phyloP scores from a whole-genome alignment of 2,888 invertebrate genomes.

The Anoplius nigerrimus region DNA sequence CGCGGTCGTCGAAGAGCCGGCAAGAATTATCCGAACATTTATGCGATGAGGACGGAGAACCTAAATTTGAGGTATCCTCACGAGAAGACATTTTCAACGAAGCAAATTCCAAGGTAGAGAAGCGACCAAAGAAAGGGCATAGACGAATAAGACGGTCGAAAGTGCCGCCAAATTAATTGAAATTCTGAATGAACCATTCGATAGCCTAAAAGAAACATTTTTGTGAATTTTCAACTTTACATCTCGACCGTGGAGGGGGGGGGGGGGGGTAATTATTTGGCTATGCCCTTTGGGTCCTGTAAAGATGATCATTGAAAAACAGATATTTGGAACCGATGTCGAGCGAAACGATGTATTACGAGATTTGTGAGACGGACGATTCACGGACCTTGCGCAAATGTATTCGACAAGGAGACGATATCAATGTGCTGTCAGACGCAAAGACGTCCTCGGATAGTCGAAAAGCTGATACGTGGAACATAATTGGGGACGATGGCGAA shows the following conservation, averaged over 20 bases:
- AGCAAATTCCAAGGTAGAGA: conserved; percentile 47
- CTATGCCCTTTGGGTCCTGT: background rate
- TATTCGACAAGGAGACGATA: conserved; percentile 27
- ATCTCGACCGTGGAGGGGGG: too few relatives aligned
- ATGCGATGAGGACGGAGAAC: background rate
- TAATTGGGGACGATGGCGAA: conserved; percentile 33
- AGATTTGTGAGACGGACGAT: conserved; percentile 58
- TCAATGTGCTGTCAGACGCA: conserved; percentile 40
- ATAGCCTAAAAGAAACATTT: too few relatives aligned
- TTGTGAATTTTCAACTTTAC: too few relatives aligned
- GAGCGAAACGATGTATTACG: conserved; percentile 55
- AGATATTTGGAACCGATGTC: conserved; percentile 45
- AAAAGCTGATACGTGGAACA: conserved; percentile 40
- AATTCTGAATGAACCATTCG: too few relatives aligned
- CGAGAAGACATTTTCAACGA: conserved; percentile 40
- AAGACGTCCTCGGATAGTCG: conserved; percentile 38
- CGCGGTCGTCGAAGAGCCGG: conserved; percentile 31
- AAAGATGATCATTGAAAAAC: background rate
- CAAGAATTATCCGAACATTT: conserved; percentile 7
- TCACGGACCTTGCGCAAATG: conserved; percentile 11
- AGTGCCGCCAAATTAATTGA: too few relatives aligned
- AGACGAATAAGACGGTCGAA: too few relatives aligned
- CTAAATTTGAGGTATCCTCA: conserved; percentile 22
- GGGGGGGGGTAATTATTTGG: too few relatives aligned
- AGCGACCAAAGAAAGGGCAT: too few relatives aligned